Percentiles rank a stretch among this genome's conserved stretches.
Conservation (phyloP, 2,888 invertebrate species). For the Salpingus planirostris region DNA sequence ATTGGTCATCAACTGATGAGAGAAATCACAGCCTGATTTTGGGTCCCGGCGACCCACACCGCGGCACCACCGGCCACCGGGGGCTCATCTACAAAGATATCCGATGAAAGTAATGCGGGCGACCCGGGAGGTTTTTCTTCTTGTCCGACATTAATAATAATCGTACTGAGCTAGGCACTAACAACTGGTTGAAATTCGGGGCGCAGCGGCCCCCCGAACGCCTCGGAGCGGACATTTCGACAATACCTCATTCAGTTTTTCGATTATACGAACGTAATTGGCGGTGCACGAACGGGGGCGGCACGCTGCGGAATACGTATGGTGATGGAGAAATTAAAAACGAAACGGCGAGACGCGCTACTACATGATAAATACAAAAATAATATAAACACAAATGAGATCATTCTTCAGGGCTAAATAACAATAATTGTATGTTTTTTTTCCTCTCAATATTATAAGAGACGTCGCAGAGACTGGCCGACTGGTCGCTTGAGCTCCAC, state of each 20-base stretch:
- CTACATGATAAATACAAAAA: slow-evolving; percentile 37
- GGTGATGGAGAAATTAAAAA: slow-evolving; percentile 21
- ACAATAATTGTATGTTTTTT: slow-evolving; percentile 26
- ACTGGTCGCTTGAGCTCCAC: too few relatives aligned
- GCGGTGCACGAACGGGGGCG: too few relatives aligned
- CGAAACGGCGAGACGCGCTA: slow-evolving; percentile 30
- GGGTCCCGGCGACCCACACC: slow-evolving; percentile 33
- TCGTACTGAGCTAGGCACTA: slow-evolving; percentile 42
- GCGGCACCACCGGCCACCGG: slow-evolving; percentile 14
- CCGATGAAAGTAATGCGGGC: slow-evolving; percentile 26
- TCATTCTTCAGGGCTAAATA: slow-evolving; percentile 37
- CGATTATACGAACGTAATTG: too few relatives aligned
- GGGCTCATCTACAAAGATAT: slow-evolving; percentile 22
- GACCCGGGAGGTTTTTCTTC: slow-evolving; percentile 24
- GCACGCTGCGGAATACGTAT: slow-evolving; percentile 27
- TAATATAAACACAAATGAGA: slow-evolving; percentile 39
- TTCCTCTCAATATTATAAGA: slow-evolving; percentile 21
- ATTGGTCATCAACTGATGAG: slow-evolving; percentile 43
- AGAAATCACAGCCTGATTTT: slow-evolving; percentile 48
- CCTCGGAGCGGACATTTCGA: too few relatives aligned
- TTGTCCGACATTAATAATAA: slow-evolving; percentile 21
- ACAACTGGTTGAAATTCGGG: slow-evolving; percentile 41
- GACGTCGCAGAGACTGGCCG: too few relatives aligned
- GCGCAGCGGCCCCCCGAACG: too few relatives aligned
- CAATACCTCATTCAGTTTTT: too few relatives aligned